Base-by-base conservation (phyloP, 2,113 vertebrate genomes). In the Aptenodytes patagonicus region DNA sequence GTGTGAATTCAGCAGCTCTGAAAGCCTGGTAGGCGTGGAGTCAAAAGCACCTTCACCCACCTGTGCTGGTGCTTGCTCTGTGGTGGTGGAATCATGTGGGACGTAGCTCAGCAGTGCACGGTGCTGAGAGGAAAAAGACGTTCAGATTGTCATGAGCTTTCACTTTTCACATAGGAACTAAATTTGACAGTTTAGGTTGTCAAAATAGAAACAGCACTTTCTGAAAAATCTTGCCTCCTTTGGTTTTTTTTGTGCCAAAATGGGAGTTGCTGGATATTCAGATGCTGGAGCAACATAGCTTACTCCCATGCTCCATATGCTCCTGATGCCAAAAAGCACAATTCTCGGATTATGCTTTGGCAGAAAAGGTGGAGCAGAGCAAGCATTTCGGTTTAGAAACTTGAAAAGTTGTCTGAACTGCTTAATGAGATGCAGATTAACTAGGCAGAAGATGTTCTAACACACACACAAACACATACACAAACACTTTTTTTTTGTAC, bases 101-200 rank as follows among this genome's bases (percentile, higher is more conserved):
- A 31, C 9, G 29, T 5, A 8, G 19, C 21, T 64, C 38, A 44
- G 34, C 17, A 4, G 34, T 5, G 20, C 0, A 0, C 3, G 16
- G 32, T 24, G 36, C 21, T 0, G 0, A 18, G 40, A 36, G 29
- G 29, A 54, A 82, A 46, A 55, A 17, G 49, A 36, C 20, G n/a
- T 36, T 52, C 20, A 16, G 46, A 1, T 29, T 57, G 51, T 34
- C 15, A n/a, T 5, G 0, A 62, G 52, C 19, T 22, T 49, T 70
- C 1, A 2, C 36, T 88, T 66, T 38, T 70, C 57, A 42, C n/a
- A 4, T 0, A 55, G 32, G 13, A 62, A 17, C 54, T 49, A 20
- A 51, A 34, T 69, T 12, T 44, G 64, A 32, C 31, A 7, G 22
- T 8, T 61, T 3, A 44, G 32, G 47, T 51, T 65, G 69, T 47